Evolutionary conservation across 2,888 invertebrate genomes (phyloP).

Genomic region (Xanthia togata): DNA sequence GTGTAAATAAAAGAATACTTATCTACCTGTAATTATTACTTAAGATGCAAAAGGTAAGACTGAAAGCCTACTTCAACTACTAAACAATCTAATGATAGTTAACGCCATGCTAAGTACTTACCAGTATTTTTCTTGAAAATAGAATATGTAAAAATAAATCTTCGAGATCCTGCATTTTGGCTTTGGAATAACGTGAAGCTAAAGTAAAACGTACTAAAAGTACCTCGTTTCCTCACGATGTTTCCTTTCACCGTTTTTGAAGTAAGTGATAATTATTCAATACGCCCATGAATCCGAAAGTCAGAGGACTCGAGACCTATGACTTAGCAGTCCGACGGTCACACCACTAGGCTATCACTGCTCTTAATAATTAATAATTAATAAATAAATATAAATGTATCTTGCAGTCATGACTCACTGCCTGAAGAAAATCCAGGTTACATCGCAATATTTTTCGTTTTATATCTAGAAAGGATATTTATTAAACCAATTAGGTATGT

Average conservation of each 20-base stretch:
- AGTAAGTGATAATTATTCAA: no score
- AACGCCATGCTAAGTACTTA: not conserved
- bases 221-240: no score
- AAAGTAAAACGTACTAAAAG: no score
- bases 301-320: no score
- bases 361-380: no score
- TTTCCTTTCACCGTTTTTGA: no score
- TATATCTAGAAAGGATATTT: not conserved
- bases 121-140: not conserved
- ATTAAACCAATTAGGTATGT: not conserved
- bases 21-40: not conserved
- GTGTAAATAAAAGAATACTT: not conserved
- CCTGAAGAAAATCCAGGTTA: not conserved
- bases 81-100: not conserved
- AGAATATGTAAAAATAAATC: not conserved
- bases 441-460: not conserved
- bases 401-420: not conserved
- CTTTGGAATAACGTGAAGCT: not conserved
- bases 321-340: no score
- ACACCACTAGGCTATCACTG: no score
- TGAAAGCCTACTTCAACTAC: not conserved
- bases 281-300: no score
- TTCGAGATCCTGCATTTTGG: not conserved
- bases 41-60: not conserved
- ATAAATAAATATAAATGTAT: no score